Conservation (phyloP, 2,888 invertebrate genomes). For the Dolichomitus sp. region DNA sequence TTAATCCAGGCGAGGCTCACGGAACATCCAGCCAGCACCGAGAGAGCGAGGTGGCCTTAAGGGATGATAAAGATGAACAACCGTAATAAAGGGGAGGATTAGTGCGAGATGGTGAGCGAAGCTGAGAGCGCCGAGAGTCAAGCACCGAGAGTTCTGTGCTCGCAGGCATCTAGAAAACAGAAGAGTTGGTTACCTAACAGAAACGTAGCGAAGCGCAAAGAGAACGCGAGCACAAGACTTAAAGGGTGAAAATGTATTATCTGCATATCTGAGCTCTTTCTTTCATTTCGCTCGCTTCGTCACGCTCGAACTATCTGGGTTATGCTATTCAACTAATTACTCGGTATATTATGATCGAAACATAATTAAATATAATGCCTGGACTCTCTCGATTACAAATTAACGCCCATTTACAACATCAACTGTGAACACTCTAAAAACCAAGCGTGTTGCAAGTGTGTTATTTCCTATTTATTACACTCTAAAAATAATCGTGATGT, state of each 20-base stretch:
- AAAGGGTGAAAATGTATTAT: conserved; percentile 65
- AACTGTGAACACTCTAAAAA: no score
- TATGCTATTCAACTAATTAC: conserved; percentile 50
- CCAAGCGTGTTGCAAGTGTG: no score
- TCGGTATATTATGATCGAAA: conserved; percentile 51
- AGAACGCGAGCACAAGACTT: conserved; percentile 29
- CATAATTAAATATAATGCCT: conserved; percentile 35
- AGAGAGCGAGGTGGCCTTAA: conserved; percentile 60
- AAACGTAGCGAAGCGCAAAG: conserved; percentile 14
- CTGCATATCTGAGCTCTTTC: conserved; percentile 53
- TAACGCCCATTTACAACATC: conserved; percentile 4
- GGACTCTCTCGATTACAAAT: conserved; percentile 26
- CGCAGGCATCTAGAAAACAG: conserved; percentile 49
- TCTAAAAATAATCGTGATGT: no score
- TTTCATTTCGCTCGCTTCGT: conserved; percentile 34
- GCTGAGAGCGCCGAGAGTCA: conserved; percentile 60
- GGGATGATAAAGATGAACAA: conserved; percentile 71
- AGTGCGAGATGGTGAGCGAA: conserved; percentile 59
- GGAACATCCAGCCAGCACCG: conserved; percentile 33
- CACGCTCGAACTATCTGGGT: not conserved
- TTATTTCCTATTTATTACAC: no score
- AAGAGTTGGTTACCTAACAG: conserved; percentile 47
- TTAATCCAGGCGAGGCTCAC: conserved; percentile 55
- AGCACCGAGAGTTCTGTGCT: conserved; percentile 57
- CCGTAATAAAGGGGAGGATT: conserved; percentile 69